Evolutionary conservation across 1,140 invertebrate genomes (phyloP), one percentile per base, ranked within the genome.

Genomic region (Drosophila ohnishii): DNA sequence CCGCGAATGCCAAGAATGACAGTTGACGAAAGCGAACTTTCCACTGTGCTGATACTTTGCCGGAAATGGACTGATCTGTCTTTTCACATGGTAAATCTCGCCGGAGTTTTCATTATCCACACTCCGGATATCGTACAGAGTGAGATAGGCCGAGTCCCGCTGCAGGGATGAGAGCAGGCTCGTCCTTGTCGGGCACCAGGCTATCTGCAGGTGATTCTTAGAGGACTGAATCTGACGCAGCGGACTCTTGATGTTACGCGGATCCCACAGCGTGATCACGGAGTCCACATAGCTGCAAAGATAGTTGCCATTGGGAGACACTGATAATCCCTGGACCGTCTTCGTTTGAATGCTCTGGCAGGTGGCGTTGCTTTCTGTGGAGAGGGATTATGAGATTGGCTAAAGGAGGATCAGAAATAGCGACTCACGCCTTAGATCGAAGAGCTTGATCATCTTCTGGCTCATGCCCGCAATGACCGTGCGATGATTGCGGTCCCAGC

Each of bases 401-500:
- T 11, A n/a, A 75, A 22, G 4, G 1, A 14, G 0, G 0, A 9
- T 19, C 11, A 5, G 3, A 16, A 75, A 70, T 66, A 13, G 30
- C 5, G 3, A 82, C 69, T 90, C 92, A 98, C 97, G 97, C 95
- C 97, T 93, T 1, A 98, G 93, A 92, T 99, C 98, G 91, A 96
- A 96, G n/a, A 99, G 94, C 92, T 96, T 96, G 7, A 99, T 94
- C 77, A 96, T 94, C 82, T 98, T 98, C 70, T 95, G 95, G 92
- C 97, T 98, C 93, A 98, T 96, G 10, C 97, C 97, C 25, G 96
- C 94, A 9, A 97, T 94, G 6, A 99, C 92, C 19, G 95, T 95
- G 74, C 95, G 94, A 61, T 95, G 94, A 61, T 94, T 94, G 45
- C 94, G 94, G 69, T 97, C 96, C 97, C 98, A 99, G 59, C 95